Percentiles rank a stretch among this genome's conserved stretches.
These are phyloP conservation scores for Bubo bubo DNA, from an alignment of 2,113 vertebrate genomes.

Conservation along the genomic window DNA sequence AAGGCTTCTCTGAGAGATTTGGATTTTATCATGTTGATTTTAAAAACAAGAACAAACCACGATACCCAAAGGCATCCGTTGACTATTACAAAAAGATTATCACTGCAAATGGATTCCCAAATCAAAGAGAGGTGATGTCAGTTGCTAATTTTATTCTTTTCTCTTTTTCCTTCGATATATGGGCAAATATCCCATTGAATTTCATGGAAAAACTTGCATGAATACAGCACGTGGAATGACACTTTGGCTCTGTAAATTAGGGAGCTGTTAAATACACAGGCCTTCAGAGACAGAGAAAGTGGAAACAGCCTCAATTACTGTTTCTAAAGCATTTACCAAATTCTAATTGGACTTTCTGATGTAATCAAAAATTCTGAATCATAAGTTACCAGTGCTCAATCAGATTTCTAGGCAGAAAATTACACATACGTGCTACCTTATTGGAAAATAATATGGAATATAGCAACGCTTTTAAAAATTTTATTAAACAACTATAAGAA, in stretches of 20 bases:
- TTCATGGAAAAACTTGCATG: neutral
- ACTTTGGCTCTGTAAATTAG: neutral
- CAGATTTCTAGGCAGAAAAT: neutral
- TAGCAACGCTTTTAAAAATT: neutral
- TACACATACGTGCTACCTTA: neutral
- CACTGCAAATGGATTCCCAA: conserved; percentile 89
- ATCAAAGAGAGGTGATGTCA: conserved; percentile 82
- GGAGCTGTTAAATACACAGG: neutral
- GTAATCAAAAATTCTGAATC: neutral
- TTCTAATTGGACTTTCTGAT: neutral
- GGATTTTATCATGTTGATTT: conserved; percentile 91
- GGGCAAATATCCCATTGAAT: neutral
- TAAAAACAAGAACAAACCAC: conserved; percentile 84
- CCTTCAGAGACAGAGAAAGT: neutral
- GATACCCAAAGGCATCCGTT: conserved; percentile 90
- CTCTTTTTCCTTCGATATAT: neutral
- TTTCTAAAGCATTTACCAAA: neutral
- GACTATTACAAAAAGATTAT: conserved; percentile 89
- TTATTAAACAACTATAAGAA: neutral
- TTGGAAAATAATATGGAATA: neutral
- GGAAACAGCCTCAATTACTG: neutral
- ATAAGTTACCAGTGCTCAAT: neutral
- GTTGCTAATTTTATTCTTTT: neutral
- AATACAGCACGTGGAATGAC: neutral
- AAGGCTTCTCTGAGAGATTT: conserved; percentile 89